Conservation (phyloP, 2,797 vertebrate genomes). For the Esox masquinongy region DNA sequence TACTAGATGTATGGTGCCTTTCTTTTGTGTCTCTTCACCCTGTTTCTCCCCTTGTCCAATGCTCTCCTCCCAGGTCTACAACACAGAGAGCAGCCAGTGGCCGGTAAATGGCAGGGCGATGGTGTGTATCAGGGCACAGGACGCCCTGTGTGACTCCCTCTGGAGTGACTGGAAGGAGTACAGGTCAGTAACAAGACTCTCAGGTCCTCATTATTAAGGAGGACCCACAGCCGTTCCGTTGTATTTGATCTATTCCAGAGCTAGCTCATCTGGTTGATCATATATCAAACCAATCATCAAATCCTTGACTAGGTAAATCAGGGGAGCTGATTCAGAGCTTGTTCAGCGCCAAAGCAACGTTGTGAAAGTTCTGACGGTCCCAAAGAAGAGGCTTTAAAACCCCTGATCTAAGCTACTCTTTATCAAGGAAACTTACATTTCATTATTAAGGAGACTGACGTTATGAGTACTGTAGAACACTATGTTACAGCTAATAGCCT, state of each 20-base stretch:
- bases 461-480: neutral
- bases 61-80: conserved; percentile 20
- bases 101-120: conserved; percentile 42
- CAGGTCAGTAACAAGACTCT: conserved; percentile 48
- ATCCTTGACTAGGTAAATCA: neutral
- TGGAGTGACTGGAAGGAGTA: conserved; percentile 75
- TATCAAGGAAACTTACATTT: too few relatives aligned
- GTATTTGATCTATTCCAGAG: neutral
- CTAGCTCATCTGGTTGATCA: neutral
- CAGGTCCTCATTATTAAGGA: neutral
- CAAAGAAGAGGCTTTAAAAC: neutral
- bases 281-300: neutral
- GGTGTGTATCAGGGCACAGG: conserved; percentile 70
- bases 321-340: neutral
- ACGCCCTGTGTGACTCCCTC: conserved; percentile 65
- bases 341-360: neutral
- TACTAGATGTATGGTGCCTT: neutral
- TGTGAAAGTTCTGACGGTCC: neutral
- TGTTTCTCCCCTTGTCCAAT: too few relatives aligned
- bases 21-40: too few relatives aligned
- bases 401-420: neutral
- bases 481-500: neutral
- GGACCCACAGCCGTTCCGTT: neutral
- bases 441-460: too few relatives aligned
- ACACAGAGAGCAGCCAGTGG: conserved; percentile 48